phyloP scores from a whole-genome alignment of 2,888 invertebrate genomes.

The Lasioglossum lativentre region DNA sequence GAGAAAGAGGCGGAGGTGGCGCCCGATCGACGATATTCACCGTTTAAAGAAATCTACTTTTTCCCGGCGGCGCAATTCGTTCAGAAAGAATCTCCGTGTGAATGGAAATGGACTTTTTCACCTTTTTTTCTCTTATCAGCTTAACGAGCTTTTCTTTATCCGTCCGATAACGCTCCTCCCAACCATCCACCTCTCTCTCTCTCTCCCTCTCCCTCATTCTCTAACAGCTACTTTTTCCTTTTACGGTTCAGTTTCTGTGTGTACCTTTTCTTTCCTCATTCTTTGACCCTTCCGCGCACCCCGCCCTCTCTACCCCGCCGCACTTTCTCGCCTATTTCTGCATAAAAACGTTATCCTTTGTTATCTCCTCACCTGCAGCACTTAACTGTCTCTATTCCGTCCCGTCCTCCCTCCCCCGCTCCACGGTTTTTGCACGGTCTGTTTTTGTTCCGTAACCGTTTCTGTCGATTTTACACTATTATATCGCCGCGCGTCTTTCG shows the following conservation, averaged over 20 bases:
- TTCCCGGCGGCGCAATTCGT: conserved; percentile 56
- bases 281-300: conserved; percentile 19
- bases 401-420: neutral
- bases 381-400: conserved; percentile 24
- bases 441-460: conserved; percentile 21
- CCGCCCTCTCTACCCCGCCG: neutral
- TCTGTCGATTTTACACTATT: conserved; percentile 28
- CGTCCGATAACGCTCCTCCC: conserved; percentile 43
- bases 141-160: conserved; percentile 67
- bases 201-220: conserved; percentile 3
- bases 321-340: conserved; percentile 27
- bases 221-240: conserved; percentile 29
- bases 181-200: neutral
- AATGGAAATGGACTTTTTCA: conserved; percentile 61
- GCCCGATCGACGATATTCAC: conserved; percentile 58
- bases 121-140: conserved; percentile 61
- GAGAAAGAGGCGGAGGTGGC: neutral
- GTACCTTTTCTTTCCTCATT: conserved; percentile 26
- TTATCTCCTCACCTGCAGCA: conserved; percentile 31
- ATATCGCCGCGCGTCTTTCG: neutral
- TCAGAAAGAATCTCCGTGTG: conserved; percentile 59
- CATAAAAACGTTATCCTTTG: conserved; percentile 34
- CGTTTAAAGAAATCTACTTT: conserved; percentile 65
- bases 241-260: conserved; percentile 24
- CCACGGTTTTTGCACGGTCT: conserved; percentile 11